phyloP scores from a whole-genome alignment of 1,140 invertebrate species.

The Nasonia vitripennis region DNA sequence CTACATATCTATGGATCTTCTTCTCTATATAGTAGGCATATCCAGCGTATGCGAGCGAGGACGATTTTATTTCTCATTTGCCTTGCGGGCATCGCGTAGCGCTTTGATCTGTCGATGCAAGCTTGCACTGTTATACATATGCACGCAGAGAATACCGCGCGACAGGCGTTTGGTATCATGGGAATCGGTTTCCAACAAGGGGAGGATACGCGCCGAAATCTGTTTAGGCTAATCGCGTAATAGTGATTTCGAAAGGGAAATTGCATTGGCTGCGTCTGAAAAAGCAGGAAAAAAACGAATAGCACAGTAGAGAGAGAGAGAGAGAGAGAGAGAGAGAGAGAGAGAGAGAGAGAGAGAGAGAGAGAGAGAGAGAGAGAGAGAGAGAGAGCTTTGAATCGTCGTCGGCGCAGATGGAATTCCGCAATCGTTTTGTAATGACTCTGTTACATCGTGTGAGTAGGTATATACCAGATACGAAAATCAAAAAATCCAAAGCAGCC shows the following conservation, averaged over 20 bases:
- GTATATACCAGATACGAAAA: no score
- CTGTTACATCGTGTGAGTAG: no score
- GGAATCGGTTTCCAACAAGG: not conserved
- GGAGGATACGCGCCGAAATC: not conserved
- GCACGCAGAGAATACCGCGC: not conserved
- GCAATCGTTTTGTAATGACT: no score
- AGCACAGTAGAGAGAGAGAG: not conserved
- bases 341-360: not conserved
- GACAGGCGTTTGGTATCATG: not conserved
- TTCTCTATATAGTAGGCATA: not conserved
- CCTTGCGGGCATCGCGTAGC: not conserved
- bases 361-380: no score
- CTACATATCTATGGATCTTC: not conserved
- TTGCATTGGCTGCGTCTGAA: not conserved
- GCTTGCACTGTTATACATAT: no score
- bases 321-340: no score
- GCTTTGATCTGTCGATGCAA: slow-evolving; percentile 32
- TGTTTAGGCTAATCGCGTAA: not conserved
- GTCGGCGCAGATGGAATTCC: no score
- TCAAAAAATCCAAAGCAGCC: not conserved
- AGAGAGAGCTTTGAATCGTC: not conserved
- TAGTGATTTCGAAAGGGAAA: not conserved
- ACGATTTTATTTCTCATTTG: slow-evolving; percentile 48
- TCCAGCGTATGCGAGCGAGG: not conserved
- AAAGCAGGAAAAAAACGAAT: not conserved